phyloP scores from a whole-genome alignment of 2,797 vertebrate species.

The Champsocephalus gunnari region DNA sequence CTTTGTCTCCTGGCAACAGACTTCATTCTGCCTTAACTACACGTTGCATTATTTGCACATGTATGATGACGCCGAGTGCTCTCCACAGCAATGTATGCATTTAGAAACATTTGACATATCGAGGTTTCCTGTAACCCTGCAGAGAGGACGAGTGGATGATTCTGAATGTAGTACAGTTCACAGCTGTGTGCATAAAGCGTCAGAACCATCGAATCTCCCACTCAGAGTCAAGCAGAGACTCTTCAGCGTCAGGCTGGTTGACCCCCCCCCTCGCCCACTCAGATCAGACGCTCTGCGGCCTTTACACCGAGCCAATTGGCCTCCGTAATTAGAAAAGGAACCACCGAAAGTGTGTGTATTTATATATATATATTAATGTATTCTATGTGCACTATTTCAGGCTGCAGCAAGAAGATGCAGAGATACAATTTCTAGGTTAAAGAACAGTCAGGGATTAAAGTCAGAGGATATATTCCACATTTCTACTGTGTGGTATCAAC shows the following conservation, averaged over 20 bases:
- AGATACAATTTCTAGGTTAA: too few species aligned
- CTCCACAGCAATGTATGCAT: not conserved
- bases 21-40: not conserved
- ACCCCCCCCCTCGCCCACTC: constrained; percentile 27
- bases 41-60: not conserved
- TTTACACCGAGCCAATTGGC: constrained; percentile 12
- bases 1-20: constrained; percentile 15
- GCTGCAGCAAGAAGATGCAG: too few species aligned
- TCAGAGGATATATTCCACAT: too few species aligned
- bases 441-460: too few species aligned
- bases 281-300: not conserved
- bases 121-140: not conserved
- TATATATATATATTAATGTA: not conserved
- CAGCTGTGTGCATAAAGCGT: constrained; percentile 12
- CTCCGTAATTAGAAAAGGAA: constrained; percentile 38
- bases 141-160: not conserved
- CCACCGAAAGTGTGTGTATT: not conserved
- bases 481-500: too few species aligned
- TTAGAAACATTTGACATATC: not conserved
- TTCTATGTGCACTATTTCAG: not conserved
- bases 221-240: not conserved
- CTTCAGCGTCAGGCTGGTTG: constrained; percentile 3
- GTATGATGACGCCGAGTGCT: not conserved
- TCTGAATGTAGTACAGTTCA: not conserved
- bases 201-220: constrained; percentile 16